Evolutionary conservation across 2,888 invertebrate genomes (phyloP).

Genomic region (Crossocerus cetratus): DNA sequence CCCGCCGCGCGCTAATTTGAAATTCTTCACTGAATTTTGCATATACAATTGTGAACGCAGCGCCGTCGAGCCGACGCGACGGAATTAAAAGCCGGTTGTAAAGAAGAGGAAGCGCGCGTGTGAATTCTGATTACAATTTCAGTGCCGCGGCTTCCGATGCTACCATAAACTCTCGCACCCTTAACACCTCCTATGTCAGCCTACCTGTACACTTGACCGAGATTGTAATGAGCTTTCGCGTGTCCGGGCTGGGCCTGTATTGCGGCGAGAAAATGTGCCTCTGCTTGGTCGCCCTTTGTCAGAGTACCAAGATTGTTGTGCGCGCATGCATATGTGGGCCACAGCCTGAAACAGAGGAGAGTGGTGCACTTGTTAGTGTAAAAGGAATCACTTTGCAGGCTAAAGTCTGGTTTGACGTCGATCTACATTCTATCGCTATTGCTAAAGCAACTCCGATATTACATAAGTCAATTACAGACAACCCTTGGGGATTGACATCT

Average conservation of each 20-base stretch:
- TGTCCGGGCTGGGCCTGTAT: conserved; percentile 86
- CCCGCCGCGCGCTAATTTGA: no score
- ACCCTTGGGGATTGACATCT: no score
- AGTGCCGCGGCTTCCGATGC: neutral
- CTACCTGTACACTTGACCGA: conserved; percentile 88
- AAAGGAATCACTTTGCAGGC: no score
- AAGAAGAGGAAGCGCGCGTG: no score
- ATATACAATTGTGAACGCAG: neutral
- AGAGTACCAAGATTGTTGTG: conserved; percentile 92
- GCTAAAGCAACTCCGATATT: no score
- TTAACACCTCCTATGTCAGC: neutral
- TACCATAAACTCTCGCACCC: neutral
- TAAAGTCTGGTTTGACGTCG: no score
- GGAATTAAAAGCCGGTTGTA: neutral
- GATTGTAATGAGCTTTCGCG: conserved; percentile 90
- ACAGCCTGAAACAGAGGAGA: conserved; percentile 80
- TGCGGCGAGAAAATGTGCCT: conserved; percentile 86
- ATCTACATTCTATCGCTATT: no score
- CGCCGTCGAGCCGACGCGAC: conserved; percentile 14
- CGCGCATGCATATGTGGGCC: conserved; percentile 91
- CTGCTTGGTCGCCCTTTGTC: conserved; percentile 84
- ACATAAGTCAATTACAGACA: no score
- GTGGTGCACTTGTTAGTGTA: no score
- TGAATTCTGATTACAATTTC: no score
- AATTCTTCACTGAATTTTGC: no score